Base-by-base conservation (phyloP, 2,113 vertebrate genomes). In the Thomomys bottae region DNA sequence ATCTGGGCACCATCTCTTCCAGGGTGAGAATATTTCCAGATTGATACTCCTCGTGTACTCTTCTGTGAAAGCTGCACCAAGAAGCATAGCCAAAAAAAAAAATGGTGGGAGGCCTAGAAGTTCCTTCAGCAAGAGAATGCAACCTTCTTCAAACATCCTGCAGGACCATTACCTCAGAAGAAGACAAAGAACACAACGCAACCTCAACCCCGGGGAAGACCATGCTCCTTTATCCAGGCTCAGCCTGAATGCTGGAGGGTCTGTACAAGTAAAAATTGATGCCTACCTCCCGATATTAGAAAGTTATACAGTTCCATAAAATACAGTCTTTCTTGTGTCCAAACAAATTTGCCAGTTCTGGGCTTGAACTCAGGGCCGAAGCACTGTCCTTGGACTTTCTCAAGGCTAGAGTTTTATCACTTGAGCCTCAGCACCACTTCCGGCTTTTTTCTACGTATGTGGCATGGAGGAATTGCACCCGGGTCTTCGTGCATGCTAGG, bases 21-120 rank as follows among this genome's bases (percentile, higher is more conserved):
- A 34, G 71, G 12, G 20, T 3, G 24, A 2, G 8, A 12, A 12
- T 5, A 34, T 54, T 11, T 83, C 36, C 63, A 38, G 54, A 45
- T 42, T 21, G 59, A 18, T 14, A 5, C 6, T 9, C 42, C 32
- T 38, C 34, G 11, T 18, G 2, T 2, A n/a, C 36, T 7, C 68
- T 67, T 5, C 36, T 15, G 3, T n/a, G 71, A 61, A 38, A 59
- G 45, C 7, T 0, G n/a, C 54, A 14, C 2, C 40, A 20, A 68
- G 21, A 40, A 15, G 8, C 30, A 2, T 12, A 18, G 54, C 2
- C n/a, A n/a, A n/a, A n/a, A n/a, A n/a, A n/a, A 32, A 76, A 32
- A 10, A n/a, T 3, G 0, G 15, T 4, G 9, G 83, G 32, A 66
- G 7, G 3, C 36, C 40, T 11, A 0, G 2, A 8, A 40, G 36